Evolutionary conservation across 1,140 invertebrate species (phyloP).

Genomic region (Archivesica marissinica): DNA sequence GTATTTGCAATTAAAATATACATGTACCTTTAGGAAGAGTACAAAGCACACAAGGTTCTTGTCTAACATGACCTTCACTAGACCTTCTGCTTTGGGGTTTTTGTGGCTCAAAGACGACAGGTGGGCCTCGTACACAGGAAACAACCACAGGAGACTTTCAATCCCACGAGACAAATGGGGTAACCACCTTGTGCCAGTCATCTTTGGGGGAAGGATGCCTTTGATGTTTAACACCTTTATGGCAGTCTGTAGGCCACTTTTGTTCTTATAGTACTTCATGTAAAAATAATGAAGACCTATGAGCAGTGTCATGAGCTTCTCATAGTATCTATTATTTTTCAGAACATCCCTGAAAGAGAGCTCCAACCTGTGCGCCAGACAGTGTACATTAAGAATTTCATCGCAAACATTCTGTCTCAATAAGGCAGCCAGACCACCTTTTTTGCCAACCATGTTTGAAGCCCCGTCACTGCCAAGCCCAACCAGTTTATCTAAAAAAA

Average conservation of each 20-base stretch:
- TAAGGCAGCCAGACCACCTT: conserved; percentile 33
- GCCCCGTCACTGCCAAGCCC: conserved; percentile 56
- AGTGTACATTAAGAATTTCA: conserved; percentile 63
- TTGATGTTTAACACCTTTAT: not conserved
- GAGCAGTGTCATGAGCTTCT: conserved; percentile 65
- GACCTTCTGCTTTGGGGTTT: conserved; percentile 45
- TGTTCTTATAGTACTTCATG: conserved; percentile 59
- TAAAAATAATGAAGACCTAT: conserved; percentile 66
- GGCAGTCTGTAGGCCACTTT: conserved; percentile 1
- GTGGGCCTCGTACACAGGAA: conserved; percentile 40
- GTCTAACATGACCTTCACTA: conserved; percentile 35
- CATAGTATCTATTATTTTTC: conserved; percentile 57
- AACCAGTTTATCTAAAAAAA: conserved; percentile 55
- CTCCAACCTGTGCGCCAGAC: conserved; percentile 62
- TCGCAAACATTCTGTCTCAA: conserved; percentile 12
- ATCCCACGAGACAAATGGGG: conserved; percentile 28
- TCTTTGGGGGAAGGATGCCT: conserved; percentile 23
- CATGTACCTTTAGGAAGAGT: conserved; percentile 33
- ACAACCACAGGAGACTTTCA: not conserved
- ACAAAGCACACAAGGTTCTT: conserved; percentile 14
- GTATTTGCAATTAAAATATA: not conserved
- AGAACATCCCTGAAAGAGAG: conserved; percentile 59
- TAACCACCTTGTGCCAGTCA: conserved; percentile 41
- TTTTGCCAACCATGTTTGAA: conserved; percentile 52
- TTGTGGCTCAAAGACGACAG: conserved; percentile 9